A percentile compares a stretch with the other conserved stretches of the same genome.
phyloP scores from a whole-genome alignment of 2,113 vertebrate genomes.

The Panurus biarmicus region DNA sequence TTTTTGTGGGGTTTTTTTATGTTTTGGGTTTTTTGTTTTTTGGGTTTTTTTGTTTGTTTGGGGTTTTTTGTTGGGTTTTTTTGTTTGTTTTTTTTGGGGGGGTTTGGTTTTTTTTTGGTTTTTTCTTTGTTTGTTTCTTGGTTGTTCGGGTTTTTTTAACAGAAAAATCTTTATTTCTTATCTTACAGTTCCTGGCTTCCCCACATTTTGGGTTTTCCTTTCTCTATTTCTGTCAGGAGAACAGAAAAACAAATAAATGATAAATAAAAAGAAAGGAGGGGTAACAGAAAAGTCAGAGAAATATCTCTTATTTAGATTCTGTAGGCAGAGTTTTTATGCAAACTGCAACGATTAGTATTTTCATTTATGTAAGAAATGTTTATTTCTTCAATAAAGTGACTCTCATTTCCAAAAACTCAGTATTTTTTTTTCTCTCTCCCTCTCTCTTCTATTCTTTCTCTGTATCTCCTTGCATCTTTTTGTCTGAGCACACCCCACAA shows the following conservation, averaged over 20 bases:
- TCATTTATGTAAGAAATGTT: neutral
- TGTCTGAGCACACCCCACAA: neutral
- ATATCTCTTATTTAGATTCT: neutral
- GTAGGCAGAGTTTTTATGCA: neutral
- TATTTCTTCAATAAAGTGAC: constrained; percentile 23
- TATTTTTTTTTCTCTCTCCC: neutral
- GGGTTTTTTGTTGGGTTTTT: too few relatives aligned
- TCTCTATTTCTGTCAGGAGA: neutral
- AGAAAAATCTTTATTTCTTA: neutral
- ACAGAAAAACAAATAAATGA: neutral
- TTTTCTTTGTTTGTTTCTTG: neutral
- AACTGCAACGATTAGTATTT: neutral
- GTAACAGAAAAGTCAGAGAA: neutral
- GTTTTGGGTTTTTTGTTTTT: too few relatives aligned
- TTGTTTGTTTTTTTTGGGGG: neutral
- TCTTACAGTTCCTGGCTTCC: neutral
- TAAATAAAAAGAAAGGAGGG: neutral
- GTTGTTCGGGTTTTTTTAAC: too few relatives aligned
- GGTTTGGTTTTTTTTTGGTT: neutral
- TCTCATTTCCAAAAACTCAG: neutral
- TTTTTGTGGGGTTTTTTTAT: too few relatives aligned
- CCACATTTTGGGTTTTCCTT: neutral
- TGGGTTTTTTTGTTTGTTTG: too few relatives aligned
- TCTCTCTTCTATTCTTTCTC: neutral
- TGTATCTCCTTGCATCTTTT: neutral